These are phyloP conservation scores for Polypterus bichir DNA, from an alignment of 2,113 vertebrate species.

Conservation along the genomic window DNA sequence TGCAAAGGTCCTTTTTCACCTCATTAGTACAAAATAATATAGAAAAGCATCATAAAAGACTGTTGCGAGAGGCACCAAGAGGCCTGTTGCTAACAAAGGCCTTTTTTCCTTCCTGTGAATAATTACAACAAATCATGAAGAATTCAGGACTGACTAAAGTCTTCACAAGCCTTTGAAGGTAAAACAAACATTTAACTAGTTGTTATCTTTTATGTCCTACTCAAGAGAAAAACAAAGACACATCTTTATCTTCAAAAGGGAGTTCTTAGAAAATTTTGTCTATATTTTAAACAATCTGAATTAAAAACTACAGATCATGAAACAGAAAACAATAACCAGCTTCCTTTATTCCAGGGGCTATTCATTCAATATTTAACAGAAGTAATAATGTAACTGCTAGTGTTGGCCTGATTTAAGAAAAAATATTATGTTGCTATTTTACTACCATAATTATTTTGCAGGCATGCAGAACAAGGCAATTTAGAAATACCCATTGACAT, in stretches of 20 bases:
- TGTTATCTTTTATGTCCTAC: conserved; percentile 44
- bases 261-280: background rate
- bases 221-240: conserved; percentile 31
- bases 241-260: conserved; percentile 22
- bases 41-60: conserved; percentile 41
- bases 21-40: conserved; percentile 44
- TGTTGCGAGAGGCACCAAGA: conserved; percentile 34
- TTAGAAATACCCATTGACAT: no score
- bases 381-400: no score
- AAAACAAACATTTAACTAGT: conserved; percentile 46
- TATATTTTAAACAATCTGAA: no score
- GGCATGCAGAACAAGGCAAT: no score
- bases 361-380: no score
- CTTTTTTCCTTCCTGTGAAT: conserved; percentile 37
- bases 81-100: conserved; percentile 46
- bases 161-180: conserved; percentile 33
- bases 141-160: conserved; percentile 29
- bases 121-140: conserved; percentile 39
- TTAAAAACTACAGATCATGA: no score
- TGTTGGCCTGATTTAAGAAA: no score
- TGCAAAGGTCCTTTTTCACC: conserved; percentile 37
- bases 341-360: no score
- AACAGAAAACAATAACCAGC: no score
- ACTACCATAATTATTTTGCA: no score
- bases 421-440: no score